These are phyloP conservation scores for Lasiurus borealis DNA, from an alignment of 2,113 vertebrate genomes.

Conservation along the genomic window DNA sequence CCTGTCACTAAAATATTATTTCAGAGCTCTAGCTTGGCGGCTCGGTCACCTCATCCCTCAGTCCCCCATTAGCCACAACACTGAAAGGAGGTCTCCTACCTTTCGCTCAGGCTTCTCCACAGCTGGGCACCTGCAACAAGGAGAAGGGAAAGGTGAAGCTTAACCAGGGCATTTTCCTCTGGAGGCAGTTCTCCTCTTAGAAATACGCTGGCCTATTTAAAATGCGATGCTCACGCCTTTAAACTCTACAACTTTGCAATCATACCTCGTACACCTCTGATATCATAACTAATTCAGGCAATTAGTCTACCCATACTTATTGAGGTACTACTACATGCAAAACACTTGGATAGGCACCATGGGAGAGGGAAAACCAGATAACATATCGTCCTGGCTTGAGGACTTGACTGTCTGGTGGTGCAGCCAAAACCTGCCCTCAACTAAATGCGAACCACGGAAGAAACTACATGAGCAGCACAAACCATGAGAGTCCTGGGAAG, in stretches of 20 bases:
- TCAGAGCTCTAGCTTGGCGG: rapidly evolving
- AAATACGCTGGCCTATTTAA: not conserved
- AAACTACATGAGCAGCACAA: not conserved
- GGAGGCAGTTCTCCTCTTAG: not conserved
- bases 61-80: rapidly evolving
- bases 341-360: not conserved
- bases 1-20: not conserved
- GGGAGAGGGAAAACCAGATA: not conserved
- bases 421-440: not conserved
- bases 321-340: not conserved
- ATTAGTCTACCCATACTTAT: not conserved
- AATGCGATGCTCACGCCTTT: not conserved
- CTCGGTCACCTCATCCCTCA: not conserved
- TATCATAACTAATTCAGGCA: not conserved
- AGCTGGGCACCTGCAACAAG: constrained; percentile 88
- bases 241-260: not conserved
- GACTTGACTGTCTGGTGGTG: rapidly evolving
- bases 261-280: rapidly evolving
- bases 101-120: constrained; percentile 91
- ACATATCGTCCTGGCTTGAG: not conserved
- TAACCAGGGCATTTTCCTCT: not conserved
- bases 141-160: constrained; percentile 53
- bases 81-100: constrained; percentile 85
- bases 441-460: not conserved
- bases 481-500: not conserved